Evolutionary conservation across 2,113 vertebrate species (phyloP), one percentile per base, ranked within the genome.

Genomic region (Jacana jacana): DNA sequence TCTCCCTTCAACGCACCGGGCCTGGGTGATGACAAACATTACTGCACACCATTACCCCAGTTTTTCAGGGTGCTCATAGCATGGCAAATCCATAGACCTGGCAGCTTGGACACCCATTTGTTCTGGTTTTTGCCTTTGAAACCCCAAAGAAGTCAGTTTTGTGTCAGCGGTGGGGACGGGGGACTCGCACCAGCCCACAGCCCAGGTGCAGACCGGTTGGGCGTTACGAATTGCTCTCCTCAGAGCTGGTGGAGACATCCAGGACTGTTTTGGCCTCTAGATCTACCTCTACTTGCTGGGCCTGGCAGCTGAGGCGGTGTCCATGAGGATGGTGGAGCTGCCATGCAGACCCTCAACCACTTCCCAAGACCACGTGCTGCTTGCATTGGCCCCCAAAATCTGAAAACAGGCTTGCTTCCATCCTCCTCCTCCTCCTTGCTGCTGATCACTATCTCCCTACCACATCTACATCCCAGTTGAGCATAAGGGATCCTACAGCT

Each of bases 41-140:
- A 86, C 90, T 66, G 91, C 87, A 94, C 91, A 83, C 79, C 79
- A 85, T 89, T 88, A 91, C 96, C 88, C 78, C 88, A 89, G 52
- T 96, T 94, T 97, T 95, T 93, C 90, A 79, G 57, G 90, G 72
- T 85, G 39, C 54, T n/a, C n/a, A n/a, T n/a, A n/a, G n/a, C n/a
- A n/a, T n/a, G n/a, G n/a, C n/a, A n/a, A n/a, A n/a, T n/a, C n/a
- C n/a, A 52, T 57, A 93, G 77, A 52, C 51, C 77, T 91, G 72
- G 88, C 89, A 94, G 81, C 64, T 76, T 64, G 61, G 79, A 48
- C 55, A 37, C 2, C 27, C 75, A 70, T 94, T 86, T 81, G 40
- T 88, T 54, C 40, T 30, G 58, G 71, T 90, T 88, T 95, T 88
- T 73, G 52, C 28, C 87, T 96, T 92, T 82, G 85, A 71, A 89